Evolutionary conservation across 2,797 vertebrate species (phyloP).

Genomic region (Centroberyx gerrardi): DNA sequence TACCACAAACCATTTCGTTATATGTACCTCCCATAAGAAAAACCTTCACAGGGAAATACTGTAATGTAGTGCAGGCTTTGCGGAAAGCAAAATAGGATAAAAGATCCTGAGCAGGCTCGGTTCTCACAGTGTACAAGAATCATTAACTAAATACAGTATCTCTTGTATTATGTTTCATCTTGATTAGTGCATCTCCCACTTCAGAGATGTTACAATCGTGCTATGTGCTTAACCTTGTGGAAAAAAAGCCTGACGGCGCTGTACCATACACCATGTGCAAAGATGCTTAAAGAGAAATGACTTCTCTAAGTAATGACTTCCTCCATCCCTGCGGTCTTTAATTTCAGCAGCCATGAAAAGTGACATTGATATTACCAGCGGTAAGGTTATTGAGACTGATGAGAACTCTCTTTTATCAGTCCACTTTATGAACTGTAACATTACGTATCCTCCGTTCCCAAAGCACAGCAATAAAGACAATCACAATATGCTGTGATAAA

Average conservation of each 20-base stretch:
- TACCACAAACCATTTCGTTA: conserved; percentile 28
- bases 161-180: conserved; percentile 41
- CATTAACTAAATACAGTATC: conserved; percentile 10
- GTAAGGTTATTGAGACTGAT: conserved; percentile 63
- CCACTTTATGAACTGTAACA: conserved; percentile 57
- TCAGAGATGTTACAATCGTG: conserved; percentile 29
- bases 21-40: conserved; percentile 28
- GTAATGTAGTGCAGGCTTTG: neutral
- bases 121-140: neutral
- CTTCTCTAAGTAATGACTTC: conserved; percentile 58
- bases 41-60: conserved; percentile 35
- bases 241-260: neutral
- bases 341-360: conserved; percentile 60
- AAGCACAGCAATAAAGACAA: conserved; percentile 42
- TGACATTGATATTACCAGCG: conserved; percentile 57
- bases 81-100: neutral
- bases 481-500: conserved; percentile 36
- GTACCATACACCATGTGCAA: conserved; percentile 12
- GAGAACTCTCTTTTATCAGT: conserved; percentile 40
- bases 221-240: conserved; percentile 37
- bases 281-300: conserved; percentile 55
- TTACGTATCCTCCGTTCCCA: conserved; percentile 18
- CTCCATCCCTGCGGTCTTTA: conserved; percentile 51
- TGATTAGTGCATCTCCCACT: conserved; percentile 41
- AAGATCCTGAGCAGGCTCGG: neutral